Conservation (phyloP, 2,797 vertebrate species). For the Mormyrus hasselquistii region DNA sequence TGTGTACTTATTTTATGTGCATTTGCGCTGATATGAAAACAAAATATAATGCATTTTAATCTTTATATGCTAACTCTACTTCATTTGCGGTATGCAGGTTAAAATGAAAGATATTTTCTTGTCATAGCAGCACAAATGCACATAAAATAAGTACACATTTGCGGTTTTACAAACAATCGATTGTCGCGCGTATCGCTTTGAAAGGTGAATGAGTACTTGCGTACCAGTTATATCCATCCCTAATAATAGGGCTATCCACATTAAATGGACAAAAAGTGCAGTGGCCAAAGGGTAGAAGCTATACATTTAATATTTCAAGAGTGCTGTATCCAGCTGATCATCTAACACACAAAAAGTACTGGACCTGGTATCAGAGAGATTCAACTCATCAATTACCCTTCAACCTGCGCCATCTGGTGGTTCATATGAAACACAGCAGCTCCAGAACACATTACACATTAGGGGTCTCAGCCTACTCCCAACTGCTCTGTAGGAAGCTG, state of each 20-base stretch:
- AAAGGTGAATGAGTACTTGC: not conserved
- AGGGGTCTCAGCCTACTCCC: not conserved
- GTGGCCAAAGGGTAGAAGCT: not conserved
- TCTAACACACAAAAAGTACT: not conserved
- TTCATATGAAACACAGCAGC: not conserved
- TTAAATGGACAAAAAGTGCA: not conserved
- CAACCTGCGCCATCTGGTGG: slow-evolving; percentile 6
- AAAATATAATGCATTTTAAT: not conserved
- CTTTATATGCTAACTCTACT: not conserved
- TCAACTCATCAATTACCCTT: not conserved
- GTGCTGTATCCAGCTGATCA: not conserved
- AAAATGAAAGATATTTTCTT: not conserved
- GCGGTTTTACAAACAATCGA: no score
- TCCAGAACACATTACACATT: not conserved
- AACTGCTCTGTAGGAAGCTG: not conserved
- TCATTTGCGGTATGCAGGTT: not conserved
- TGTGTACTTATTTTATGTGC: not conserved
- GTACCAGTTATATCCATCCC: not conserved
- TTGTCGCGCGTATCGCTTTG: no score
- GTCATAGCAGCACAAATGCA: not conserved
- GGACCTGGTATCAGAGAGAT: not conserved
- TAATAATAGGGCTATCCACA: not conserved
- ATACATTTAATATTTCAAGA: not conserved
- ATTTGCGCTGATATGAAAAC: not conserved
- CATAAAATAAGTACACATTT: not conserved